Conservation (phyloP, 2,113 vertebrate species). For the Tyrannus savana region DNA sequence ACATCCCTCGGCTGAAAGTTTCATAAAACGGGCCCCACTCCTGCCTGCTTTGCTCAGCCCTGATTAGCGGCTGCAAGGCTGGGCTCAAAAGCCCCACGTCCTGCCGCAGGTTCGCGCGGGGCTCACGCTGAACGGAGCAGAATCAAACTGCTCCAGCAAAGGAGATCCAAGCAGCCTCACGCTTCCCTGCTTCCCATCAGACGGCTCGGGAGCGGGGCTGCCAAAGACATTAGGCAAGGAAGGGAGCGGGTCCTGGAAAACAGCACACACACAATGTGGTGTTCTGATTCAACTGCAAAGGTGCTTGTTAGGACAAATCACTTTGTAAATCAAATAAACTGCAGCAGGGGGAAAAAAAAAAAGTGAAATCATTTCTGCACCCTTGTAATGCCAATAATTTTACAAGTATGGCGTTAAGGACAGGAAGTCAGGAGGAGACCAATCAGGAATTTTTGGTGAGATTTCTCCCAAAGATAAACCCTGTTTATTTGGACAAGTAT, state of each 20-base stretch:
- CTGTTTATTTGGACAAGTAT: constrained; percentile 72
- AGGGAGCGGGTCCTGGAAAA: constrained; percentile 24
- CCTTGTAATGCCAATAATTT: constrained; percentile 72
- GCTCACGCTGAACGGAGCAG: constrained; percentile 58
- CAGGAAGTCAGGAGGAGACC: constrained; percentile 46
- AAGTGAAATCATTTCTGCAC: constrained; percentile 66
- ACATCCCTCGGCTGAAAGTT: constrained; percentile 78
- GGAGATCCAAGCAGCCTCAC: constrained; percentile 13
- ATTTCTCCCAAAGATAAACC: constrained; percentile 68
- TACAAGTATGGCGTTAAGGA: constrained; percentile 63
- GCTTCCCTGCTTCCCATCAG: constrained; percentile 14
- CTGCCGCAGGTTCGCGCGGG: constrained; percentile 2
- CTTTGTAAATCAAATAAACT: constrained; percentile 76
- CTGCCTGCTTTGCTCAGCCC: constrained; percentile 57
- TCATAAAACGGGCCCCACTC: constrained; percentile 43
- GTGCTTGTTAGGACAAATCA: constrained; percentile 76
- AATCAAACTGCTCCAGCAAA: constrained; percentile 56
- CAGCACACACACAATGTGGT: constrained; percentile 52
- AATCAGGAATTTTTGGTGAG: constrained; percentile 62
- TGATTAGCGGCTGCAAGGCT: constrained; percentile 17
- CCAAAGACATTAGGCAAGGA: constrained; percentile 59
- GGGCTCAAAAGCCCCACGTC: constrained; percentile 14
- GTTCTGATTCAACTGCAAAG: constrained; percentile 72
- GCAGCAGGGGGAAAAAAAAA: neutral
- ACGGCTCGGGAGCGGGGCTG: constrained; percentile 22